Evolutionary conservation across 2,113 vertebrate species (phyloP).

Genomic region (Trachemys scripta): DNA sequence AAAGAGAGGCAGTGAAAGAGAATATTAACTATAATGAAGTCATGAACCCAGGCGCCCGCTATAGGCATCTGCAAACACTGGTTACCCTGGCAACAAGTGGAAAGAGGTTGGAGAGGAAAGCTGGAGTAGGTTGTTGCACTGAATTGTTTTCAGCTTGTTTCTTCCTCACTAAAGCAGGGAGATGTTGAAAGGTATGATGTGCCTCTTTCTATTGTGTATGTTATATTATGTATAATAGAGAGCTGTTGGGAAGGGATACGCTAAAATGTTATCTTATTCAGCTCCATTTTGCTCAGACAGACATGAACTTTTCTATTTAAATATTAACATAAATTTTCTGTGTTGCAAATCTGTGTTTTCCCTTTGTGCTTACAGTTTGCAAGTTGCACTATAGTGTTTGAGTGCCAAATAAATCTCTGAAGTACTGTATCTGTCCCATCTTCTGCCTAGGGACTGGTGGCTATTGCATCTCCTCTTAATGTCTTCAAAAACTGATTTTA

Average conservation of each 20-base stretch:
- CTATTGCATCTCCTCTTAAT: neutral
- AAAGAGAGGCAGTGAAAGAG: conserved; percentile 4
- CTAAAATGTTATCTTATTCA: neutral
- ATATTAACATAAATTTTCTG: neutral
- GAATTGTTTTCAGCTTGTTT: conserved; percentile 76
- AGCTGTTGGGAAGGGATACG: conserved; percentile 45
- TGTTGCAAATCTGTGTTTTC: conserved; percentile 27
- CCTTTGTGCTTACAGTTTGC: neutral
- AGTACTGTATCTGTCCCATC: conserved; percentile 1
- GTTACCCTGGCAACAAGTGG: conserved; percentile 84
- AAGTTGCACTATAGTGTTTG: neutral
- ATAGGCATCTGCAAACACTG: conserved; percentile 76
- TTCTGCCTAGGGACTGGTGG: conserved; percentile 3
- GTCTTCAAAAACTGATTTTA: conserved; percentile 10
- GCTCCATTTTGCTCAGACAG: neutral
- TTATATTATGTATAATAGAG: conserved; percentile 1
- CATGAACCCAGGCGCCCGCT: conserved; percentile 70
- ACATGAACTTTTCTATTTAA: conserved; percentile 45
- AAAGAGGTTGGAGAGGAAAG: conserved; percentile 76
- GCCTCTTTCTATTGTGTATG: conserved; percentile 46
- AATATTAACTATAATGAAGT: conserved; percentile 68
- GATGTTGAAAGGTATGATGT: conserved; percentile 75
- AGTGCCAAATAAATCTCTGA: conserved; percentile 19
- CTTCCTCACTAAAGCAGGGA: conserved; percentile 74
- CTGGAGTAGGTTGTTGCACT: conserved; percentile 74